phyloP scores from a whole-genome alignment of 1,140 invertebrate genomes.

The Harpegnathos saltator region DNA sequence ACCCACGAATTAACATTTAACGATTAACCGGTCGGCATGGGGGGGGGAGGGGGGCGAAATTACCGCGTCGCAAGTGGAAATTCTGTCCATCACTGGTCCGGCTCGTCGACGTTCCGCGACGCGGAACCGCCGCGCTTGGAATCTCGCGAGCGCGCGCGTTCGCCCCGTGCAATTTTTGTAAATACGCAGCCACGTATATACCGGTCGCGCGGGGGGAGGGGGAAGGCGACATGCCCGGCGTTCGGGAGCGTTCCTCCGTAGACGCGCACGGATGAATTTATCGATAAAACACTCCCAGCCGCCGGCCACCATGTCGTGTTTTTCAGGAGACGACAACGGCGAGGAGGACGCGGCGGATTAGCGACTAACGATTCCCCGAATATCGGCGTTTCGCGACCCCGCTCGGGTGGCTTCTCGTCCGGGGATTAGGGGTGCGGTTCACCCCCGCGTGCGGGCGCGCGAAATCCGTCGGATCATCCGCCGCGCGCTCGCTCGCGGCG shows the following conservation, averaged over 20 bases:
- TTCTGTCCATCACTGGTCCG: conserved; percentile 52
- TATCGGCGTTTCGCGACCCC: conserved; percentile 20
- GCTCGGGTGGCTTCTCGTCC: too few species aligned
- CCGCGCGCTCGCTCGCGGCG: too few species aligned
- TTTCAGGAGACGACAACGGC: background rate
- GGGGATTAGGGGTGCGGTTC: too few species aligned
- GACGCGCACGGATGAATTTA: conserved; percentile 20
- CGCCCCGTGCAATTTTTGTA: conserved; percentile 31
- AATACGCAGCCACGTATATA: conserved; percentile 31
- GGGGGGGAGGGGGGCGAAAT: conserved; percentile 12
- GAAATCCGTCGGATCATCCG: too few species aligned
- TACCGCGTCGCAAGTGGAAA: conserved; percentile 43
- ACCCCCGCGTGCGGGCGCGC: too few species aligned
- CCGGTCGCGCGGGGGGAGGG: too few species aligned
- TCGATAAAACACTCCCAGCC: too few species aligned
- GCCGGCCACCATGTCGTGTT: background rate
- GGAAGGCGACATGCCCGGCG: conserved; percentile 22
- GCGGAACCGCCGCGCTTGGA: conserved; percentile 14
- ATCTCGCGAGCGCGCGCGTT: conserved; percentile 14
- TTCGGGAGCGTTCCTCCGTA: conserved; percentile 14
- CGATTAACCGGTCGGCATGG: conserved; percentile 25
- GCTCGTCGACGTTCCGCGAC: conserved; percentile 16
- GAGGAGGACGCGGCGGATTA: background rate
- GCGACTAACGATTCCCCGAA: conserved; percentile 22
- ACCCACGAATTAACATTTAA: conserved; percentile 44